Evolutionary conservation across 2,888 invertebrate genomes (phyloP).

Genomic region (Xanthorhoe spadicearia): DNA sequence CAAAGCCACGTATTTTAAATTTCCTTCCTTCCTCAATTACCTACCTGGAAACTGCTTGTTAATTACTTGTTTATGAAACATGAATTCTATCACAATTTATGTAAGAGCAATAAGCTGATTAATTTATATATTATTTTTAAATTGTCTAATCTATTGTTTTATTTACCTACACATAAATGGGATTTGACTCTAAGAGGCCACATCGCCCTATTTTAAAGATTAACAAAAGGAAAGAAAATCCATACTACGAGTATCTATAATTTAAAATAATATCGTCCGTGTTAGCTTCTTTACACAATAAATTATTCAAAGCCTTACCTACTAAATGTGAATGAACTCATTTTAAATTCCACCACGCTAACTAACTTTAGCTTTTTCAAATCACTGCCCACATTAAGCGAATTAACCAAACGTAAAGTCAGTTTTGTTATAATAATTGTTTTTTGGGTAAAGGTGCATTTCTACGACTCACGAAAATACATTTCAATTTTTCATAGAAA

Average conservation of each 20-base stretch:
- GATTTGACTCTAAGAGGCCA: too few species aligned
- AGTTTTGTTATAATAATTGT: neutral
- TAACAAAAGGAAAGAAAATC: too few species aligned
- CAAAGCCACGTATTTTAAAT: neutral
- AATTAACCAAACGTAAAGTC: neutral
- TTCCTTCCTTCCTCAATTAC: neutral
- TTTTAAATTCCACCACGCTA: conserved; percentile 11
- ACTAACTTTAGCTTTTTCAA: conserved; percentile 3
- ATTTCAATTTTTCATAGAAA: neutral
- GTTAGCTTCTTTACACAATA: neutral
- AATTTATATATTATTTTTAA: too few species aligned
- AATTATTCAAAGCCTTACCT: neutral
- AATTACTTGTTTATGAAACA: neutral
- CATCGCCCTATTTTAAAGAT: too few species aligned
- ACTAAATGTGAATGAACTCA: conserved; percentile 22
- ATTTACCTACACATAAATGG: too few species aligned
- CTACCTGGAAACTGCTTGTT: conserved; percentile 1
- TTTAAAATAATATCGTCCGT: neutral
- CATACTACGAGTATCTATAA: too few species aligned
- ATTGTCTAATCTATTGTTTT: too few species aligned
- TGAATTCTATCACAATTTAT: too few species aligned
- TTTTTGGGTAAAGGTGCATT: neutral
- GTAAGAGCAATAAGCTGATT: too few species aligned
- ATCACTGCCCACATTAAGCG: conserved; percentile 5
- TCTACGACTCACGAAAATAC: too few species aligned